phyloP scores from a whole-genome alignment of 2,797 vertebrate genomes.

The Cheirogaleus major region DNA sequence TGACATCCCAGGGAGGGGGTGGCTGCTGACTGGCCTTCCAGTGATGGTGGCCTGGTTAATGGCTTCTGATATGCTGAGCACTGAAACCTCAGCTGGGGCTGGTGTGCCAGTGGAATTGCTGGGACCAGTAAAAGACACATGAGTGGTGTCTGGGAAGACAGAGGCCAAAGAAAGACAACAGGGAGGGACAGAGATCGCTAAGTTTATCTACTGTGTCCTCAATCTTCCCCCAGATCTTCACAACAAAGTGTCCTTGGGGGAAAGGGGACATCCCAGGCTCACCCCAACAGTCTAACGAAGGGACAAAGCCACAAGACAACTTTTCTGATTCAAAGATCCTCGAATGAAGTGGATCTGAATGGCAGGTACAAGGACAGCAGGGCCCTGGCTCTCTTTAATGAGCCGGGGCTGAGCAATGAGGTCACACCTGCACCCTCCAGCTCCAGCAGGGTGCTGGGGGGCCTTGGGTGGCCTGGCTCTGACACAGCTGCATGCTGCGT shows the following conservation, averaged over 20 bases:
- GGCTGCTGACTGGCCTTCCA: background rate
- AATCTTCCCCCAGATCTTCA: background rate
- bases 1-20: background rate
- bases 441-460: background rate
- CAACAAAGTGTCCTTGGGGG: background rate
- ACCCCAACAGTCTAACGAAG: background rate
- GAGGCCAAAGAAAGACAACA: background rate
- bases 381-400: background rate
- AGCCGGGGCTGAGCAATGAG: fast-evolving
- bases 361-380: too few species aligned
- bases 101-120: too few species aligned
- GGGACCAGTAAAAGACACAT: background rate
- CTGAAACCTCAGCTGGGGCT: background rate
- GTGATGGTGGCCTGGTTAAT: background rate
- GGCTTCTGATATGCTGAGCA: background rate
- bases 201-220: background rate
- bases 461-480: background rate
- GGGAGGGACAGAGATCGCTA: background rate
- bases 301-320: background rate
- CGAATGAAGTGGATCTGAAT: background rate
- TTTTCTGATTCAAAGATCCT: background rate
- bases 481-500: background rate
- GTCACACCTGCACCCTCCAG: background rate
- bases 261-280: background rate
- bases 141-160: too few species aligned